These are phyloP conservation scores for Busseola fusca DNA, from an alignment of 2,888 invertebrate species.

Conservation along the genomic window DNA sequence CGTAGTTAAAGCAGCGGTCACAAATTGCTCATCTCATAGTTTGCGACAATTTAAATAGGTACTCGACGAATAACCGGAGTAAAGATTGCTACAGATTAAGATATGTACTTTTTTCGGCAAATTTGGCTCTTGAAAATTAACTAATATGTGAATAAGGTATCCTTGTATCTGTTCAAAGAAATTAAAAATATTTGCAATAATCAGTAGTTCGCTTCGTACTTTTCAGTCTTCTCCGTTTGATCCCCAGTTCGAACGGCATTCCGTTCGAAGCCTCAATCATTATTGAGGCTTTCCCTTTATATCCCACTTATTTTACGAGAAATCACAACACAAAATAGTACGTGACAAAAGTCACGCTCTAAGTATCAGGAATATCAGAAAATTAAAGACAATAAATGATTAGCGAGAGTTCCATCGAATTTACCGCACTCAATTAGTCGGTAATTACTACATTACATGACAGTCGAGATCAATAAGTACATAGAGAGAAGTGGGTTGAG, in stretches of 20 bases:
- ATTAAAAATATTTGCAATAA: slow-evolving; percentile 4
- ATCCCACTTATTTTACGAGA: slow-evolving; percentile 34
- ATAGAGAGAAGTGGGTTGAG: not conserved
- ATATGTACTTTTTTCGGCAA: slow-evolving; percentile 3
- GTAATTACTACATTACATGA: slow-evolving; percentile 9
- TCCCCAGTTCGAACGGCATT: slow-evolving; percentile 29
- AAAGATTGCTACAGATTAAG: not conserved
- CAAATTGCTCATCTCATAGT: slow-evolving; percentile 41
- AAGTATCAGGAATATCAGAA: slow-evolving; percentile 1
- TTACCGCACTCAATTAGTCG: not conserved
- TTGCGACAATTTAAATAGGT: slow-evolving; percentile 31
- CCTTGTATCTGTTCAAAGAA: not conserved
- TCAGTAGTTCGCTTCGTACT: not conserved
- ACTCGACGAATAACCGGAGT: slow-evolving; percentile 4
- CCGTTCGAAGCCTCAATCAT: no score
- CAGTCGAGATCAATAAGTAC: slow-evolving; percentile 18
- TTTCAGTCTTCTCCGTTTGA: slow-evolving; percentile 18
- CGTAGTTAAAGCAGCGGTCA: slow-evolving; percentile 13
- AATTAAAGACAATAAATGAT: slow-evolving; percentile 6
- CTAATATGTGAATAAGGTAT: not conserved
- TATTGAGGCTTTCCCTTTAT: slow-evolving; percentile 28
- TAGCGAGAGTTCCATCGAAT: slow-evolving; percentile 4
- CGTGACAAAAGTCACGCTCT: slow-evolving; percentile 7
- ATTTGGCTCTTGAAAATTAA: not conserved
- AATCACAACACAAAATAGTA: slow-evolving; percentile 2